phyloP scores from a whole-genome alignment of 2,113 vertebrate species.

The Dipodomys spectabilis region DNA sequence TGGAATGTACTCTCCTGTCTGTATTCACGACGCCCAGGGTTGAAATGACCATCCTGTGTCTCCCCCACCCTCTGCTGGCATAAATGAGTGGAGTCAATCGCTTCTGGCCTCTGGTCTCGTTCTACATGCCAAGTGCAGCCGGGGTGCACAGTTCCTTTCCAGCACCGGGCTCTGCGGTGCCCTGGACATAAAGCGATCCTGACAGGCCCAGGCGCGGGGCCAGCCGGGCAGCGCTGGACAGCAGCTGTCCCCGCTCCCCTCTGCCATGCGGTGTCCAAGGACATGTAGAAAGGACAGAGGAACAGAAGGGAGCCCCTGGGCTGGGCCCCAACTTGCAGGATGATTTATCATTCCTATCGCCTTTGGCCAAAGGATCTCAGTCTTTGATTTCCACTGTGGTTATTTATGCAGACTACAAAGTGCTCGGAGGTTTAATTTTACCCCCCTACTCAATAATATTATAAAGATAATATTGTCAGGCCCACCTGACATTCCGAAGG shows the following conservation, averaged over 20 bases:
- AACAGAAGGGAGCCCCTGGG: fast-evolving
- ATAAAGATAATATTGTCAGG: neutral
- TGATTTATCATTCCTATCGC: too few relatives aligned
- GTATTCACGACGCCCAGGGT: neutral
- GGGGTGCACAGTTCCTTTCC: neutral
- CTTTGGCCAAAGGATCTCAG: neutral
- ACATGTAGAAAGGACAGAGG: fast-evolving
- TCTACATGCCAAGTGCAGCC: neutral
- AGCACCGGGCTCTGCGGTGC: fast-evolving
- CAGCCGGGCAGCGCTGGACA: fast-evolving
- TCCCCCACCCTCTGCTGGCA: neutral
- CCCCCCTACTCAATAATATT: neutral
- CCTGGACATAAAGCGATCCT: neutral
- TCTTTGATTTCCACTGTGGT: neutral
- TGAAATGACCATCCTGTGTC: neutral
- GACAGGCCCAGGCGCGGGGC: neutral
- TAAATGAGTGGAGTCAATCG: neutral
- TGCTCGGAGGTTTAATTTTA: neutral
- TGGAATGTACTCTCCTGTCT: neutral
- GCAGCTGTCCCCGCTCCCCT: neutral
- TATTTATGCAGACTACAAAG: neutral
- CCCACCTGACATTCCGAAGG: too few relatives aligned
- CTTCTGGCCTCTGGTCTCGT: neutral
- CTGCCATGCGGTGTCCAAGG: fast-evolving
- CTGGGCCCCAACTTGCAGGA: fast-evolving